Conservation (phyloP, 2,113 vertebrate genomes). For the Pteropus alecto region DNA sequence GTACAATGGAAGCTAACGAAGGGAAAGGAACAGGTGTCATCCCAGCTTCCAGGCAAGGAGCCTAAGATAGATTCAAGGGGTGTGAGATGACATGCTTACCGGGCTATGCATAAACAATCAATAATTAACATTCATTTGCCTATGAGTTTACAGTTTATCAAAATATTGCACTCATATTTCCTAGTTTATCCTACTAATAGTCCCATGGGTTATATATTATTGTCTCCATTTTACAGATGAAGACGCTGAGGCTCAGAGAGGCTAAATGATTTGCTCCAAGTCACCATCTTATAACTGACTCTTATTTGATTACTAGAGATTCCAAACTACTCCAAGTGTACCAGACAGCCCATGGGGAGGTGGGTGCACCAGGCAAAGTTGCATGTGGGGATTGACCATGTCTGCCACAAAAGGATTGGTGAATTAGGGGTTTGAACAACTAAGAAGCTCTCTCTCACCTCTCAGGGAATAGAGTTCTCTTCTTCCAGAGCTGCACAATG, state of each 20-base stretch:
- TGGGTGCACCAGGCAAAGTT: background rate
- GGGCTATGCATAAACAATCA: background rate
- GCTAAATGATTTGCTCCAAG: background rate
- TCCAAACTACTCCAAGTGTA: background rate
- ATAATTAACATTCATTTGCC: background rate
- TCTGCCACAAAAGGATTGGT: background rate
- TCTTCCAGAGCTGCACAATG: background rate
- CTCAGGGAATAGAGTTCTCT: background rate
- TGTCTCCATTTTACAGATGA: background rate
- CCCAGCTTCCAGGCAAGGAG: background rate
- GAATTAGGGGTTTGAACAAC: background rate
- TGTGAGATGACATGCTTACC: background rate
- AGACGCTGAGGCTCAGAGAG: background rate
- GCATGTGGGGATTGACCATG: too few relatives aligned
- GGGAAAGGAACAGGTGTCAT: accelerated
- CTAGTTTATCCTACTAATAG: background rate
- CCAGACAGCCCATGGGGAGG: background rate
- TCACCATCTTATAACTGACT: background rate
- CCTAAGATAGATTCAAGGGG: background rate
- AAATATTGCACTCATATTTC: background rate
- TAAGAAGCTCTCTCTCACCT: background rate
- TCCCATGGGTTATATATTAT: background rate
- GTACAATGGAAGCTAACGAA: background rate
- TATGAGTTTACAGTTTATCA: background rate
- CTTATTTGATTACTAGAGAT: background rate